Base-by-base conservation (phyloP, 2,113 vertebrate genomes). In the Notothenia coriiceps region DNA sequence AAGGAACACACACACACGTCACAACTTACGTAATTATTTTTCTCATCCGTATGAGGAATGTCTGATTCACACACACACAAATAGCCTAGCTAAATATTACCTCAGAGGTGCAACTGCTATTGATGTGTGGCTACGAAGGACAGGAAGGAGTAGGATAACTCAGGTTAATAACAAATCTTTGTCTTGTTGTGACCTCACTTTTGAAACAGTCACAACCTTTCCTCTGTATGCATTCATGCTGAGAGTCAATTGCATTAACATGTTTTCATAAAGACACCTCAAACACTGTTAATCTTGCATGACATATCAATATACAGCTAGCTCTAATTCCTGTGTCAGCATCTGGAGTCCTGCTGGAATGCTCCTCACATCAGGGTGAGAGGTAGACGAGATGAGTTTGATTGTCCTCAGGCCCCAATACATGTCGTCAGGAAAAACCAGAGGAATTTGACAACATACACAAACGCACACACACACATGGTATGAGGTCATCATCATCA, bases 11-110 rank as follows among this genome's bases (percentile, higher is more conserved):
- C 57, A 56, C 7, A 40, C 9, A 22, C 35, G 15, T 56, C 59
- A n/a, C 75, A 76, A 49, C 46, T 17, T 35, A 50, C 10, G 22
- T 61, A 56, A 14, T 62, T 20, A 22, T 79, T 46, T 66, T 77
- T 86, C 69, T 52, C 80, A 50, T 73, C 52, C 49, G 2, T 6
- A 55, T 75, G 85, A 84, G 85, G 78, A 91, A 89, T 89, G 83
- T 83, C 57, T 44, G 52, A 67, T 57, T 73, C 62, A 65, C 68
- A 13, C 66, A 54, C 56, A 68, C 61, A 76, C 61, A 73, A 4
- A 77, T 2, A 68, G 29, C 73, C n/a, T 72, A 64, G 70, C 46
- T 65, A 77, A 77, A 84, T 49, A 70, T 86, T 81, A 74, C 72
- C 22, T 86, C 66, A 82, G 68, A 74, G 65, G 69, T 79, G 74